Evolutionary conservation across 2,888 invertebrate species (phyloP).

Genomic region (Ornithoptera priamus): DNA sequence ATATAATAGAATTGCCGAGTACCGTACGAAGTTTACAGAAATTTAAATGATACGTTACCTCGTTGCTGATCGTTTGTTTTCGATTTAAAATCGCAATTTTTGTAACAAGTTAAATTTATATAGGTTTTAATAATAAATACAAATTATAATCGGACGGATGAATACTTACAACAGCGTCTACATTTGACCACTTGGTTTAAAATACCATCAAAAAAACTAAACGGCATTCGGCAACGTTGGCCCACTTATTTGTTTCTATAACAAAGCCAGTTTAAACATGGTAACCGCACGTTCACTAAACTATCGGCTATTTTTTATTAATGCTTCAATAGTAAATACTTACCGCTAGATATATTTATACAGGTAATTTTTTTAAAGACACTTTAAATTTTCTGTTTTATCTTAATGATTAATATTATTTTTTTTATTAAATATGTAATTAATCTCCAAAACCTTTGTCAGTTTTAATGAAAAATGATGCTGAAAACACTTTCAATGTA

Average conservation of each 20-base stretch:
- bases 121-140: background rate
- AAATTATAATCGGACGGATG: background rate
- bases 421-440: too few relatives aligned
- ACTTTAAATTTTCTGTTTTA: background rate
- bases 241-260: slow-evolving; percentile 27
- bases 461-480: too few relatives aligned
- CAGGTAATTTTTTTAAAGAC: background rate
- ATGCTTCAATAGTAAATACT: background rate
- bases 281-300: slow-evolving; percentile 19
- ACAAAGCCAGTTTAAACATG: slow-evolving; percentile 29
- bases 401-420: background rate
- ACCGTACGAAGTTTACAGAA: slow-evolving; percentile 21
- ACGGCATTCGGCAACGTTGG: slow-evolving; percentile 14
- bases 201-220: slow-evolving; percentile 9
- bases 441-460: too few relatives aligned
- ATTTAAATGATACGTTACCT: slow-evolving; percentile 21
- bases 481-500: background rate
- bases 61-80: slow-evolving; percentile 11
- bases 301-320: slow-evolving; percentile 9
- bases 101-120: background rate
- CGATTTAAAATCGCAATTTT: slow-evolving; percentile 7
- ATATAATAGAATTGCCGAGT: slow-evolving; percentile 8
- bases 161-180: background rate
- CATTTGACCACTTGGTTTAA: slow-evolving; percentile 12
- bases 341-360: background rate